Percentiles rank a stretch among this genome's conserved stretches.
These are phyloP conservation scores for Rhimphoctona megacephalus DNA, from an alignment of 2,888 invertebrate genomes.

Conservation along the genomic window DNA sequence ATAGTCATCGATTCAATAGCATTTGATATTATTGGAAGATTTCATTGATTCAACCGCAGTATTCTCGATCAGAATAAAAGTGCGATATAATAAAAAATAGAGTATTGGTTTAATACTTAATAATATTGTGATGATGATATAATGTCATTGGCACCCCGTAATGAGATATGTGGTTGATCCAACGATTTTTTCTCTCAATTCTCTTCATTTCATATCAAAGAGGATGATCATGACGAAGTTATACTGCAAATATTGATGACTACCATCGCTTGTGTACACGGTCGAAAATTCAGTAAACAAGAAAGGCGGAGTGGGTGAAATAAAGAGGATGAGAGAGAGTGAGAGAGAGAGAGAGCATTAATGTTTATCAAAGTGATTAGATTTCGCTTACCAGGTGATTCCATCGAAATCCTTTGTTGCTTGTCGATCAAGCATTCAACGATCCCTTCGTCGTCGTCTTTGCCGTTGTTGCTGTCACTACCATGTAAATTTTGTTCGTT, in stretches of 20 bases:
- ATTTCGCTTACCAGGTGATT: slow-evolving; percentile 41
- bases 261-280: neutral
- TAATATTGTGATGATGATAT: too few species aligned
- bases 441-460: slow-evolving; percentile 45
- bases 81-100: too few species aligned
- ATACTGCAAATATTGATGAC: neutral
- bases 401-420: slow-evolving; percentile 23
- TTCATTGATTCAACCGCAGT: too few species aligned
- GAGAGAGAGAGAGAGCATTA: neutral
- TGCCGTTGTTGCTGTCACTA: slow-evolving; percentile 38
- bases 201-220: too few species aligned
- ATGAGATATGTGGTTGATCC: too few species aligned
- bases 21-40: too few species aligned
- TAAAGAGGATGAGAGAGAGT: neutral
- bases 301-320: neutral
- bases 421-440: slow-evolving; percentile 33
- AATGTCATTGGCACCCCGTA: too few species aligned
- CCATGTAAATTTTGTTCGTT: slow-evolving; percentile 63
- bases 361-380: slow-evolving; percentile 62
- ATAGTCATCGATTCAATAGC: too few species aligned
- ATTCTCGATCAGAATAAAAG: too few species aligned
- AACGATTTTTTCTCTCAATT: too few species aligned
- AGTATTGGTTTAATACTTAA: too few species aligned
- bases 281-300: neutral
- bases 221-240: neutral